These are phyloP conservation scores for Teinopalpus imperialis DNA, from an alignment of 2,888 invertebrate genomes.

Conservation along the genomic window DNA sequence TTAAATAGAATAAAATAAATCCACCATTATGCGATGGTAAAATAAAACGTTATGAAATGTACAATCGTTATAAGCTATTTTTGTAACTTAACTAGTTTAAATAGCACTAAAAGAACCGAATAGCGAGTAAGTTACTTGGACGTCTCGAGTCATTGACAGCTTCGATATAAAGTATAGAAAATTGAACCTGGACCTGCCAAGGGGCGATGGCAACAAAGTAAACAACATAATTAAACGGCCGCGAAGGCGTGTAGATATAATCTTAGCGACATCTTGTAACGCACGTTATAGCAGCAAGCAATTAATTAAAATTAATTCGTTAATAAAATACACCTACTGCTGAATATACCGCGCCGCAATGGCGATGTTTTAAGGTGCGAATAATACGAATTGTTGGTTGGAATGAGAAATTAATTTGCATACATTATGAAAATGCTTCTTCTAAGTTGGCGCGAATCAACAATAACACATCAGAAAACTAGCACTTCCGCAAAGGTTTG, in stretches of 20 bases:
- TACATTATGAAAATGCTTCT: no score
- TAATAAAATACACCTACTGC: constrained; percentile 23
- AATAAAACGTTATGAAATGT: constrained; percentile 13
- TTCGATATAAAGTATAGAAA: constrained; percentile 19
- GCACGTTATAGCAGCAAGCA: constrained; percentile 23
- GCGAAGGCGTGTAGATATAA: constrained; percentile 22
- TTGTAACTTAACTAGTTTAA: constrained; percentile 1
- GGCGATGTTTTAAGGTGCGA: constrained; percentile 8
- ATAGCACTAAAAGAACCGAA: constrained; percentile 13
- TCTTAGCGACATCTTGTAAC: constrained; percentile 22
- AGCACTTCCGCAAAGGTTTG: background rate
- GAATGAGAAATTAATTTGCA: constrained; percentile 8
- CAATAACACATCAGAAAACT: no score
- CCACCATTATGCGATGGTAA: background rate
- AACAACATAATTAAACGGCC: constrained; percentile 25
- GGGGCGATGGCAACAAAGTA: constrained; percentile 23
- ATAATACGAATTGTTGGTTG: constrained; percentile 3
- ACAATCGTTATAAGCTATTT: constrained; percentile 1
- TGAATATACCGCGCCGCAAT: constrained; percentile 12
- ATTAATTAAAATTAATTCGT: constrained; percentile 36
- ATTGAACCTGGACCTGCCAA: constrained; percentile 17
- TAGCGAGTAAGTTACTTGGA: constrained; percentile 2
- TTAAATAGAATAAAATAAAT: no score
- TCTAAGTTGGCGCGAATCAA: no score
- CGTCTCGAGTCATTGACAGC: constrained; percentile 9